These are phyloP conservation scores for Neogobius melanostomus DNA, from an alignment of 2,113 vertebrate genomes.

Conservation along the genomic window DNA sequence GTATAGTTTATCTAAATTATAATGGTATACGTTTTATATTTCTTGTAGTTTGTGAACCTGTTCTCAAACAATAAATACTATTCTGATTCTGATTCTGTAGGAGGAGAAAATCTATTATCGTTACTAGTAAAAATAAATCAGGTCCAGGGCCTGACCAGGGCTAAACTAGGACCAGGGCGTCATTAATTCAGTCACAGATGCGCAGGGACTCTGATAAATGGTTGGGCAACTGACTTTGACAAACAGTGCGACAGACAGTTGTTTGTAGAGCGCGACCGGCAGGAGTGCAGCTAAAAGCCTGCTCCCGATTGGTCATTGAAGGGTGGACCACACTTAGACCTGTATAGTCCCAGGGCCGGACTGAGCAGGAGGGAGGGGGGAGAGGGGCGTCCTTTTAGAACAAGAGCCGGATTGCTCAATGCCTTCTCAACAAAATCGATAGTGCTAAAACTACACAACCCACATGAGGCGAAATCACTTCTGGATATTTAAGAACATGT, in stretches of 20 bases:
- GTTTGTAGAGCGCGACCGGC: slow-evolving; percentile 73
- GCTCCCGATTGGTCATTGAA: slow-evolving; percentile 74
- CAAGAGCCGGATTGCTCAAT: slow-evolving; percentile 71
- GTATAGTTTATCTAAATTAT: too few species aligned
- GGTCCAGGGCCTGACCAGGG: too few species aligned
- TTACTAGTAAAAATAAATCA: too few species aligned
- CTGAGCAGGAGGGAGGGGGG: not conserved
- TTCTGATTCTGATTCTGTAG: too few species aligned
- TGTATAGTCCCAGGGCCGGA: not conserved
- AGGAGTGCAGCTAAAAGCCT: slow-evolving; percentile 78
- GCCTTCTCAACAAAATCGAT: slow-evolving; percentile 67
- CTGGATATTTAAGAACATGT: too few species aligned
- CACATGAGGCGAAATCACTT: too few species aligned
- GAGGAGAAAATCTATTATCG: too few species aligned
- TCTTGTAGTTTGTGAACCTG: too few species aligned
- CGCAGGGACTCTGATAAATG: slow-evolving; percentile 76
- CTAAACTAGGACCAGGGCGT: not conserved
- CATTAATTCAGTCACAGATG: slow-evolving; percentile 43
- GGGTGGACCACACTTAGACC: slow-evolving; percentile 52
- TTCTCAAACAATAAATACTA: too few species aligned
- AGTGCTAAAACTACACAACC: not conserved
- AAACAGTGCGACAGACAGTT: slow-evolving; percentile 76
- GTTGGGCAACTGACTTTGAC: slow-evolving; percentile 77
- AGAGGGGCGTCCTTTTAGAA: slow-evolving; percentile 61
- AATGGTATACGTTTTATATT: too few species aligned